phyloP scores from a whole-genome alignment of 2,797 vertebrate species.

The Silurus aristotelis region DNA sequence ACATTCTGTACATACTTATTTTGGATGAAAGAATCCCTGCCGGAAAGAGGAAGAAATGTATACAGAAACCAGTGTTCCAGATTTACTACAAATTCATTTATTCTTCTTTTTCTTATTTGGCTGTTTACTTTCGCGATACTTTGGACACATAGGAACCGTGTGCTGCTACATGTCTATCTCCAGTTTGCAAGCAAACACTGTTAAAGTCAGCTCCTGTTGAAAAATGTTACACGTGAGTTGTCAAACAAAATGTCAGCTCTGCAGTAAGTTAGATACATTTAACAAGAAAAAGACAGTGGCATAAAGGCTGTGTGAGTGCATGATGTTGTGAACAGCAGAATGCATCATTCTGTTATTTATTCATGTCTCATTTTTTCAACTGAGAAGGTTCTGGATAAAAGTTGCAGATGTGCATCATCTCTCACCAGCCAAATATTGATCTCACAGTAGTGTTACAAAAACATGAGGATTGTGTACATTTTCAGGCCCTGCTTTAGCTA shows the following conservation, averaged over 20 bases:
- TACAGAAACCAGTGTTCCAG: neutral
- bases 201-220: neutral
- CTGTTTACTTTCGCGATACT: neutral
- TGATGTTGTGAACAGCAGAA: neutral
- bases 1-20: neutral
- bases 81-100: neutral
- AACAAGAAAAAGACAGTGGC: neutral
- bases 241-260: constrained; percentile 1
- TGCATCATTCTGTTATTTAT: constrained; percentile 7
- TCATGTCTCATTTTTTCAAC: constrained; percentile 24
- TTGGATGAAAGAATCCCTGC: neutral
- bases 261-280: constrained; percentile 10
- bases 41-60: neutral
- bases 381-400: neutral
- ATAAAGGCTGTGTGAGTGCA: constrained; percentile 17
- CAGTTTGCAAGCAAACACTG: neutral
- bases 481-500: neutral
- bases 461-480: neutral
- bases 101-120: neutral
- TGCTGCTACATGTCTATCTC: neutral
- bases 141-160: no score
- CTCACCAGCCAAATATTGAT: neutral
- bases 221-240: neutral
- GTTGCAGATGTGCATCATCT: neutral
- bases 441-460: neutral